phyloP scores from a whole-genome alignment of 2,888 invertebrate species.

The Pachymerium ferrugineum region DNA sequence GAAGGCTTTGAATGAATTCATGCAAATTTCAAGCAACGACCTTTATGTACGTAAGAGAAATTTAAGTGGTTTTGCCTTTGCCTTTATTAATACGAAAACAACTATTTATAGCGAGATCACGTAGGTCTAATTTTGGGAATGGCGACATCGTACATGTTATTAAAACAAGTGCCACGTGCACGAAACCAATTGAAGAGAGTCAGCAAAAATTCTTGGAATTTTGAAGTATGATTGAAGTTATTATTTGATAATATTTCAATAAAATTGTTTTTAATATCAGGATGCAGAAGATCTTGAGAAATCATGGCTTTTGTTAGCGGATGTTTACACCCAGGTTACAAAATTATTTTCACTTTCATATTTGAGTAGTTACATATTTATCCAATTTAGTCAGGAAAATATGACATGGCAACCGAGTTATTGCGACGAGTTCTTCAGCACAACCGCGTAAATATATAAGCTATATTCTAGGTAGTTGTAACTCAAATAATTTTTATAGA shows the following conservation, averaged over 20 bases:
- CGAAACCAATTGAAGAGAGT: constrained; percentile 87
- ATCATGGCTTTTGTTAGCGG: constrained; percentile 90
- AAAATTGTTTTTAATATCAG: background rate
- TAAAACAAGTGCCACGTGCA: constrained; percentile 86
- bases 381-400: constrained; percentile 59
- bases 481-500: constrained; percentile 51
- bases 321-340: constrained; percentile 72
- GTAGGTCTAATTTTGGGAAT: constrained; percentile 81
- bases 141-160: constrained; percentile 73
- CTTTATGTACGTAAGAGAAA: constrained; percentile 38
- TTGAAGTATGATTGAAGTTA: constrained; percentile 55
- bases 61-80: background rate
- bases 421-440: constrained; percentile 68
- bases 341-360: no score
- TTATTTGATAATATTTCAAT: background rate
- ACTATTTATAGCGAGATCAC: constrained; percentile 55
- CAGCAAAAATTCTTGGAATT: constrained; percentile 78
- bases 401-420: constrained; percentile 78
- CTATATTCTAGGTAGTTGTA: constrained; percentile 17
- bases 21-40: constrained; percentile 66
- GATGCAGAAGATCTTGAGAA: constrained; percentile 85
- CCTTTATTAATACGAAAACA: background rate
- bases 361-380: constrained; percentile 20
- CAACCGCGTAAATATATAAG: constrained; percentile 56
- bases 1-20: constrained; percentile 71